phyloP scores from a whole-genome alignment of 1,140 invertebrate species.

The Drosophila mauritiana region DNA sequence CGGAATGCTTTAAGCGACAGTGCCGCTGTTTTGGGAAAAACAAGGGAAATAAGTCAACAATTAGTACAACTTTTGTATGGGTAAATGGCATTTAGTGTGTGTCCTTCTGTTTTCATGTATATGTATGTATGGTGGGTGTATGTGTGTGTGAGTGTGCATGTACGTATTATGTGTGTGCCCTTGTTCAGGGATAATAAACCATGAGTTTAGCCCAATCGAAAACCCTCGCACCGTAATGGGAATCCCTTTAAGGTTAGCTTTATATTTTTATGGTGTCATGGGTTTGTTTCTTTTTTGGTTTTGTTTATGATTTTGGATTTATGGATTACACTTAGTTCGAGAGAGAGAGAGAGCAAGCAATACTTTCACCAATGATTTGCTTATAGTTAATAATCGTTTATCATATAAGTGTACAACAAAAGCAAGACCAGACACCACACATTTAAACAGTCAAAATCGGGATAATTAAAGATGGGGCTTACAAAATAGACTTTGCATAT shows the following conservation, averaged over 20 bases:
- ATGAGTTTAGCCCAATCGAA: constrained; percentile 70
- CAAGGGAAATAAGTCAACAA: constrained; percentile 10
- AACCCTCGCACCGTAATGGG: constrained; percentile 67
- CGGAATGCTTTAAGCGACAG: constrained; percentile 90
- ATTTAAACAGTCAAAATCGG: constrained; percentile 56
- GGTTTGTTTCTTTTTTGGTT: constrained; percentile 20
- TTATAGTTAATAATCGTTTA: constrained; percentile 60
- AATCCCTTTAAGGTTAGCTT: constrained; percentile 60
- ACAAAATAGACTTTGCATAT: constrained; percentile 60
- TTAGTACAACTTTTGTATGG: constrained; percentile 10
- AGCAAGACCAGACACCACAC: constrained; percentile 81
- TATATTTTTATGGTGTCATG: constrained; percentile 36
- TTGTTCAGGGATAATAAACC: constrained; percentile 21
- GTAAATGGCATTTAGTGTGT: constrained; percentile 15
- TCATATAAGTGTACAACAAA: constrained; percentile 39
- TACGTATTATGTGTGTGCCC: constrained; percentile 12
- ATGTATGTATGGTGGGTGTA: constrained; percentile 22
- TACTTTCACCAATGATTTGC: constrained; percentile 74
- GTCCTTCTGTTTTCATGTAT: constrained; percentile 30
- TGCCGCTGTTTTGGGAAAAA: constrained; percentile 86
- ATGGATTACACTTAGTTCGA: constrained; percentile 58
- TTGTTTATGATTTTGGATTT: constrained; percentile 40
- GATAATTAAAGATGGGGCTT: constrained; percentile 13
- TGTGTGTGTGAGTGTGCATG: constrained; percentile 30
- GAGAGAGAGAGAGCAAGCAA: constrained; percentile 58